Evolutionary conservation across 2,113 vertebrate species (phyloP), one percentile per base, ranked within the genome.

Genomic region (Ahaetulla prasina): DNA sequence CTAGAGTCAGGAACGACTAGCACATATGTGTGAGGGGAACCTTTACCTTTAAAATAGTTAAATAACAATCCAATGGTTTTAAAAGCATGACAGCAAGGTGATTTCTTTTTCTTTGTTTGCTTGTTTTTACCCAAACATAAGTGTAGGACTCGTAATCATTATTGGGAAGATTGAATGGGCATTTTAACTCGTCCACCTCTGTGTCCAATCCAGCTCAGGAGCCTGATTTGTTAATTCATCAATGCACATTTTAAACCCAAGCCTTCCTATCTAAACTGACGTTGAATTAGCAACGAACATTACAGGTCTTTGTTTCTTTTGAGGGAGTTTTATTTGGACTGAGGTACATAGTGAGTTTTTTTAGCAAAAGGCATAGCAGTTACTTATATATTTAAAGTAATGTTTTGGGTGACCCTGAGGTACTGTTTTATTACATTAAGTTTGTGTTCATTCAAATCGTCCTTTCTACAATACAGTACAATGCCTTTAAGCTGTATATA

Each of bases 401-500:
- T 49, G 27, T 68, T 49, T 30, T 22, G 8, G n/a, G 43, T 89
- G 60, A 55, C 23, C 14, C 12, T 2, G 43, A 63, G 74, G 54
- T 60, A 50, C 54, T 89, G 9, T 49, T 85, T 85, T 92, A 85
- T 89, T 63, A 89, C 60, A 60, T 47, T 25, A 54, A 22, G 22
- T 39, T 54, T 63, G 43, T 93, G 74, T 80, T 95, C 2, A 87
- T 50, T 30, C 25, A 87, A 27, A 30, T 87, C 85, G 45, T 50
- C 47, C 49, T 87, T 80, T 80, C 74, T 30, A 50, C 85, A 49
- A 87, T 30, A 30, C 52, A 93, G 53, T 0, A 30, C 92, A 60
- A 88, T 87, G 74, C 52, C 91, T 95, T 91, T 89, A 89, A 90
- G 91, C 90, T 97, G 94, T 96, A 92, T 87, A 95, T 96, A 95